A percentile compares a stretch with the other conserved stretches of the same genome.
Evolutionary conservation across 2,797 vertebrate species (phyloP).

Genomic region (Coregonus suidteri): DNA sequence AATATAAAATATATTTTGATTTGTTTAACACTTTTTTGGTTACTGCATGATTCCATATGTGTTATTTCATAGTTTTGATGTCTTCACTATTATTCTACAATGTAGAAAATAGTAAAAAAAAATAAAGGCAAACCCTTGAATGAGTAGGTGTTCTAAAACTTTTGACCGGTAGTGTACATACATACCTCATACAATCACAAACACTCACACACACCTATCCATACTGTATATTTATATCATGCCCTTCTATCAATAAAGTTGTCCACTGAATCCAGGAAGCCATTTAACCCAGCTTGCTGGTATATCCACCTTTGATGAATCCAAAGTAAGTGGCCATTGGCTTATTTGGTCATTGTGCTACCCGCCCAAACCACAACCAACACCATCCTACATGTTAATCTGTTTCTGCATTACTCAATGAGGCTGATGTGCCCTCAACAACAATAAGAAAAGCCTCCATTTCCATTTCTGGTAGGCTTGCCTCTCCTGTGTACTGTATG

Average conservation of each 20-base stretch:
- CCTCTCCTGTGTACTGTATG: constrained; percentile 14
- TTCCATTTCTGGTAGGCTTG: background rate
- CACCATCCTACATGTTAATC: background rate
- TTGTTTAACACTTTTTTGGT: no score
- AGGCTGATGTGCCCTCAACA: background rate
- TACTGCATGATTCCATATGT: no score
- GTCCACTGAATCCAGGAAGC: background rate
- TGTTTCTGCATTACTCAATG: background rate
- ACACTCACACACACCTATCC: background rate
- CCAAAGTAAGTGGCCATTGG: background rate
- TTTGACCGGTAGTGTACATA: no score
- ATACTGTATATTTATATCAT: constrained; percentile 2
- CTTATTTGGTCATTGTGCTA: background rate
- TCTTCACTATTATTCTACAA: background rate
- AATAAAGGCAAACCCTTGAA: no score
- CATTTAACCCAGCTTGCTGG: background rate
- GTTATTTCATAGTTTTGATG: no score
- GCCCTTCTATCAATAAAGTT: constrained; percentile 1
- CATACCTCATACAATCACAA: background rate
- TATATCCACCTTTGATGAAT: constrained; percentile 18
- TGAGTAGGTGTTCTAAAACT: no score
- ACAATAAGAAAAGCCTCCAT: background rate
- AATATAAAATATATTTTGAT: no score
- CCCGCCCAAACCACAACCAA: background rate
- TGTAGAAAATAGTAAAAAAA: no score